Percentiles rank a stretch among this genome's conserved stretches.
Evolutionary conservation across 1,140 invertebrate genomes (phyloP).

Genomic region (Stenopsyche tienmushanensis): DNA sequence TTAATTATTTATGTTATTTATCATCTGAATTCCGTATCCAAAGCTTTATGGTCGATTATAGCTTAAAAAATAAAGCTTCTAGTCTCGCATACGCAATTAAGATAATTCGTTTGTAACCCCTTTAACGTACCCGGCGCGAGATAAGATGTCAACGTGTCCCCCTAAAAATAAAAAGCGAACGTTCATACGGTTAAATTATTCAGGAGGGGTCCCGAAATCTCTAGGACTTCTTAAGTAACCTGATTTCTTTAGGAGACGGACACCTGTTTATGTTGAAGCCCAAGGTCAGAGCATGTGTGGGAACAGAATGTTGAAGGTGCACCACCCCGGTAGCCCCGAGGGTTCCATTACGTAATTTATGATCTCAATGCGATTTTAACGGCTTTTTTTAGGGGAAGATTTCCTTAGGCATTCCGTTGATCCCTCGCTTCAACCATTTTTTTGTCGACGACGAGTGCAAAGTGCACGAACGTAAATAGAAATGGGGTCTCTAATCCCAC

Average conservation of each 20-base stretch:
- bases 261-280: constrained; percentile 20
- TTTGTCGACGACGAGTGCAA: constrained; percentile 20
- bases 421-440: not conserved
- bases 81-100: too few relatives aligned
- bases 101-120: not conserved
- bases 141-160: not conserved
- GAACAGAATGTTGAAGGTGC: constrained; percentile 18
- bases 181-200: not conserved
- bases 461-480: constrained; percentile 14
- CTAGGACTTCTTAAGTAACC: constrained; percentile 2
- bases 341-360: constrained; percentile 26
- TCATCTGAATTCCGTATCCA: too few relatives aligned
- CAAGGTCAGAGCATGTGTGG: constrained; percentile 24
- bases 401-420: constrained; percentile 6
- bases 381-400: not conserved
- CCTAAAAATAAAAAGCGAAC: not conserved
- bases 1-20: too few relatives aligned
- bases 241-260: constrained; percentile 8
- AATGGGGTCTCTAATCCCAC: constrained; percentile 10
- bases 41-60: too few relatives aligned
- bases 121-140: not conserved
- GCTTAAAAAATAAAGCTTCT: not conserved
- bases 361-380: constrained; percentile 22
- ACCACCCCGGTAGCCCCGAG: constrained; percentile 1
- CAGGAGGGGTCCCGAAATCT: not conserved